These are phyloP conservation scores for Crotalus viridis DNA, from an alignment of 2,113 vertebrate genomes.

Conservation along the genomic window DNA sequence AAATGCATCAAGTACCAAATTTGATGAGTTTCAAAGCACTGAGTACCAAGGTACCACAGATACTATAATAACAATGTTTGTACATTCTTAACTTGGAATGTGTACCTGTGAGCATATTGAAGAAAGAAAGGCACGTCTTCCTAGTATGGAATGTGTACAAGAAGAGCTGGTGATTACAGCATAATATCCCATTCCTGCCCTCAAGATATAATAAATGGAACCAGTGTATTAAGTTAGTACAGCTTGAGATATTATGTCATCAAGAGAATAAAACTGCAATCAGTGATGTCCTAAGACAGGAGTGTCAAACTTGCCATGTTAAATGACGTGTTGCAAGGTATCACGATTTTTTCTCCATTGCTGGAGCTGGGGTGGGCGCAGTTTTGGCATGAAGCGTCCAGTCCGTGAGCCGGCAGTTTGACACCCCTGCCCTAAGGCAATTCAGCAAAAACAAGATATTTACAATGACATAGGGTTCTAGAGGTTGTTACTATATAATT, in stretches of 20 bases:
- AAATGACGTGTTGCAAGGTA: too few relatives aligned
- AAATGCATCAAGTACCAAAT: neutral
- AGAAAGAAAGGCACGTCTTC: neutral
- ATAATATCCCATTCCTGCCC: neutral
- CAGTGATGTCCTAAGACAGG: neutral
- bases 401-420: too few relatives aligned
- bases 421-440: neutral
- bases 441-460: neutral
- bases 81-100: neutral
- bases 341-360: too few relatives aligned
- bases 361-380: too few relatives aligned
- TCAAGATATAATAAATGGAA: neutral
- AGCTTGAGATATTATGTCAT: neutral
- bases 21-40: neutral
- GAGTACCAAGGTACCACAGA: neutral
- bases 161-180: neutral
- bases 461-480: neutral
- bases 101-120: neutral
- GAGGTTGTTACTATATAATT: neutral
- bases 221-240: neutral
- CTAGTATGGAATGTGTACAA: constrained; percentile 10
- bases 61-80: neutral
- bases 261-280: neutral
- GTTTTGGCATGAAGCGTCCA: too few relatives aligned
- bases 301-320: too few relatives aligned